These are phyloP conservation scores for Machimus rusticus DNA, from an alignment of 2,888 invertebrate species.

Conservation along the genomic window DNA sequence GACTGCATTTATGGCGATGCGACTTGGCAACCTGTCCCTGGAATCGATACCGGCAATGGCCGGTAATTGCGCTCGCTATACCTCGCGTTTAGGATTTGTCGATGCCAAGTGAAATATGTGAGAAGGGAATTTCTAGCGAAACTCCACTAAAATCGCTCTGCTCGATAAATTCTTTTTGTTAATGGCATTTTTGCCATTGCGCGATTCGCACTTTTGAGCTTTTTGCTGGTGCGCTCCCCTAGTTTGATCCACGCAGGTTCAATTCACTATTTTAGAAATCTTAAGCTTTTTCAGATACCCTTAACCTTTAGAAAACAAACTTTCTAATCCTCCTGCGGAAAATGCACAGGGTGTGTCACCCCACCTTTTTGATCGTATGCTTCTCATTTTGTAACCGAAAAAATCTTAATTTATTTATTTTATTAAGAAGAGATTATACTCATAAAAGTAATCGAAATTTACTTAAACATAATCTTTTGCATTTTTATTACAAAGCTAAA, in stretches of 20 bases:
- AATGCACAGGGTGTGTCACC: too few relatives aligned
- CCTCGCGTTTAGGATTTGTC: conserved; percentile 17
- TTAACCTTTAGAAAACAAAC: too few relatives aligned
- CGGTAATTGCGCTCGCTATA: conserved; percentile 20
- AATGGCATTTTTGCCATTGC: neutral
- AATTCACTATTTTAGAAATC: too few relatives aligned
- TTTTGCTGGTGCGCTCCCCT: neutral
- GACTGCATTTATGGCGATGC: conserved; percentile 6
- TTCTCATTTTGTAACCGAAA: too few relatives aligned
- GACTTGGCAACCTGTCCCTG: neutral
- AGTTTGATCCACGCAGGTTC: neutral
- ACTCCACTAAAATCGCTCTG: conserved; percentile 5
- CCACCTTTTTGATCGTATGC: too few relatives aligned
- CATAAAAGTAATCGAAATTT: too few relatives aligned
- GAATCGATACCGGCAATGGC: conserved; percentile 28
- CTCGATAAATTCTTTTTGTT: conserved; percentile 4
- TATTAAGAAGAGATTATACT: too few relatives aligned
- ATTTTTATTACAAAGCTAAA: too few relatives aligned
- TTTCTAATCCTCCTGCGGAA: too few relatives aligned
- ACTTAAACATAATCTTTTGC: too few relatives aligned
- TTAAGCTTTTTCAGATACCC: too few relatives aligned
- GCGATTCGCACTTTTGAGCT: neutral
- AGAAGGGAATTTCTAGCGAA: conserved; percentile 39
- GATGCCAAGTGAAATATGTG: conserved; percentile 35
- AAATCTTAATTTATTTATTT: too few relatives aligned